These are phyloP conservation scores for Clistopyga incitator DNA, from an alignment of 2,888 invertebrate species.

Conservation along the genomic window DNA sequence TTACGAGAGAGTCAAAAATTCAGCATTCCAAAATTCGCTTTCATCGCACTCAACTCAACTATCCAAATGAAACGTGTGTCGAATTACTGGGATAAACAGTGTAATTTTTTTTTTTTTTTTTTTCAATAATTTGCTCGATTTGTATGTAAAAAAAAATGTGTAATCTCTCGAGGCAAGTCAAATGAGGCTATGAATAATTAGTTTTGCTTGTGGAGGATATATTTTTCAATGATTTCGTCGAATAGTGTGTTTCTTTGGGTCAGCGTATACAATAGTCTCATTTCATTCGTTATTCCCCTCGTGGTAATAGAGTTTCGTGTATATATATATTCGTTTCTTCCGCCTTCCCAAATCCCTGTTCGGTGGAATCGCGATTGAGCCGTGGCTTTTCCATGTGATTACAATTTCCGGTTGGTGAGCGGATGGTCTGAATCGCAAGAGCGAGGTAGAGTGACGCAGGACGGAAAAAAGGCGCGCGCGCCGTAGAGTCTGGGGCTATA, in stretches of 20 bases:
- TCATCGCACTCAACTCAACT: too few relatives aligned
- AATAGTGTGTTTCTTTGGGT: not conserved
- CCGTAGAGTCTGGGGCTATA: constrained; percentile 19
- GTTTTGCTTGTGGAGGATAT: not conserved
- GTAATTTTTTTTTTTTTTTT: not conserved
- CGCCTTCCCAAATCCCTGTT: constrained; percentile 7
- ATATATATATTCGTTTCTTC: not conserved
- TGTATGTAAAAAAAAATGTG: too few relatives aligned
- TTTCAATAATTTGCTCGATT: not conserved
- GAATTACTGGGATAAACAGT: too few relatives aligned
- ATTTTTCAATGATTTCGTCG: not conserved
- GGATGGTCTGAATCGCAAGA: not conserved
- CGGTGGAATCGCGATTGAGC: not conserved
- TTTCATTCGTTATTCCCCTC: not conserved
- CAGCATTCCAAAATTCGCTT: too few relatives aligned
- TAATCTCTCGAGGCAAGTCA: not conserved
- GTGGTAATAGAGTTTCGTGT: not conserved
- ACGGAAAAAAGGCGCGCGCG: constrained; percentile 3
- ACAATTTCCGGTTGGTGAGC: constrained; percentile 25
- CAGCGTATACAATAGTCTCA: not conserved
- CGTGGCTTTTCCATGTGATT: constrained; percentile 24
- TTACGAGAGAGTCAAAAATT: too few relatives aligned
- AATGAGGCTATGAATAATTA: not conserved
- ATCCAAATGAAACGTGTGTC: too few relatives aligned
- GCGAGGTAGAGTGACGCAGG: not conserved